phyloP scores from a whole-genome alignment of 2,113 vertebrate species.

The Electrona antarctica region DNA sequence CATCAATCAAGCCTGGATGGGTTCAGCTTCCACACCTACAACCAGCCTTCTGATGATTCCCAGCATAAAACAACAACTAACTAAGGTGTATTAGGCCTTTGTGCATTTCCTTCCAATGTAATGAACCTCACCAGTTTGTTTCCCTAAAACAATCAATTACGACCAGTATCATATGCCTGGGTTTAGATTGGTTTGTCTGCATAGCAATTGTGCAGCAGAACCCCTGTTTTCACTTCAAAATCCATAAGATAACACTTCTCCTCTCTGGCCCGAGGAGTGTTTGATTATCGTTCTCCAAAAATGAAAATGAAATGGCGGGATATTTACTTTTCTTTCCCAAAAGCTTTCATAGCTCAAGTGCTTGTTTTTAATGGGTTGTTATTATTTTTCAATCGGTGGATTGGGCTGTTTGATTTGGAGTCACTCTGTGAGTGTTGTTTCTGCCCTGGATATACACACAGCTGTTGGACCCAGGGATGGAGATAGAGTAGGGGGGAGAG shows the following conservation, averaged over 20 bases:
- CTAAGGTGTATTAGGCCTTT: slow-evolving; percentile 10
- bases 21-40: too few relatives aligned
- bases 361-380: slow-evolving; percentile 80
- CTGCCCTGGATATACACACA: slow-evolving; percentile 70
- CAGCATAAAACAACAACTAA: too few relatives aligned
- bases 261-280: slow-evolving; percentile 49
- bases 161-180: slow-evolving; percentile 31
- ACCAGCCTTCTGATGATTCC: too few relatives aligned
- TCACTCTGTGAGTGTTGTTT: slow-evolving; percentile 73
- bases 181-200: slow-evolving; percentile 57
- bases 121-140: slow-evolving; percentile 34
- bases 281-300: slow-evolving; percentile 72
- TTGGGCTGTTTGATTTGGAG: slow-evolving; percentile 70
- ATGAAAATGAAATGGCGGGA: slow-evolving; percentile 70
- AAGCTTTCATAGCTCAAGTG: slow-evolving; percentile 80
- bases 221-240: slow-evolving; percentile 68
- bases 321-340: slow-evolving; percentile 76
- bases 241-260: slow-evolving; percentile 67
- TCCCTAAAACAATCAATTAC: slow-evolving; percentile 49
- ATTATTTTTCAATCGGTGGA: slow-evolving; percentile 81
- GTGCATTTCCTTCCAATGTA: slow-evolving; percentile 33
- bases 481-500: slow-evolving; percentile 9
- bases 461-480: slow-evolving; percentile 34
- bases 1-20: too few relatives aligned
- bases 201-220: slow-evolving; percentile 53